Evolutionary conservation across 1,140 invertebrate species (phyloP).

Genomic region (Caenorhabditis inopinata): DNA sequence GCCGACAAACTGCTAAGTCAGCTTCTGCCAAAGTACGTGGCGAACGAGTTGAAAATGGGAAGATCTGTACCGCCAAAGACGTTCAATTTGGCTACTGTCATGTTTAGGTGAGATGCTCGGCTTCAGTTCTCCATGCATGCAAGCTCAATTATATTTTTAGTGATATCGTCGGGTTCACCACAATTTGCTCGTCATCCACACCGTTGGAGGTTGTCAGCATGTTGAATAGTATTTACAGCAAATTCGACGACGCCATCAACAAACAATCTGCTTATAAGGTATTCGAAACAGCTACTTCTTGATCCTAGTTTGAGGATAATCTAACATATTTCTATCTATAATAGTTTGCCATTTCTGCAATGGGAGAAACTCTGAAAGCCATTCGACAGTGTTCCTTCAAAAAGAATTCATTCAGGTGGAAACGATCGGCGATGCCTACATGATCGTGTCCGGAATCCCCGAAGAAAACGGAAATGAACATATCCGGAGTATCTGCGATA

Average conservation of each 20-base stretch:
- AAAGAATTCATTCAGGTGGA: constrained; percentile 46
- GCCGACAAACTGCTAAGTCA: constrained; percentile 62
- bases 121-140: constrained; percentile 65
- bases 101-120: constrained; percentile 74
- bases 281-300: no score
- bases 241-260: constrained; percentile 67
- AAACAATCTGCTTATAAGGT: constrained; percentile 67
- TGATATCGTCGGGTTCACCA: constrained; percentile 86
- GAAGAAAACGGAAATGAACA: constrained; percentile 58
- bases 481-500: constrained; percentile 56
- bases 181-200: constrained; percentile 68
- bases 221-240: constrained; percentile 68
- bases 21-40: constrained; percentile 62
- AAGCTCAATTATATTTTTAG: constrained; percentile 72
- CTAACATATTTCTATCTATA: no score
- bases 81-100: constrained; percentile 75
- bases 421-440: constrained; percentile 59
- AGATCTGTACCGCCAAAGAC: constrained; percentile 63
- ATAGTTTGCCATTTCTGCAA: no score
- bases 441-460: constrained; percentile 63
- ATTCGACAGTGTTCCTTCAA: no score
- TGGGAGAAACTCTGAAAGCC: no score
- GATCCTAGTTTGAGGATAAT: no score
- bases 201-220: constrained; percentile 68
- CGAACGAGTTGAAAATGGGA: constrained; percentile 63